These are phyloP conservation scores for Phalloptychus januarius DNA, from an alignment of 2,797 vertebrate species.

Conservation along the genomic window DNA sequence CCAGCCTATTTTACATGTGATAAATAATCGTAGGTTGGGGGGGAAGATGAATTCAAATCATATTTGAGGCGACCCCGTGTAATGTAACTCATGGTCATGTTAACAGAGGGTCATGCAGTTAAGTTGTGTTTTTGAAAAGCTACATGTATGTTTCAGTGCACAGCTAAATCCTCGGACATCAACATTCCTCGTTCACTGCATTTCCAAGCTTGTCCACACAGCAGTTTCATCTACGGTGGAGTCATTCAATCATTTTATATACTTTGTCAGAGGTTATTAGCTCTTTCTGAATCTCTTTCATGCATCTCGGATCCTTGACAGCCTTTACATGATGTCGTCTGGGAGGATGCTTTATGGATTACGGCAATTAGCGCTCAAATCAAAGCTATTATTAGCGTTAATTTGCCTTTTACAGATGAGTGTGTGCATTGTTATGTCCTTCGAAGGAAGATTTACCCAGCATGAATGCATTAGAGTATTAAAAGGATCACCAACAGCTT, in stretches of 20 bases:
- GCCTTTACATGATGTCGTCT: constrained; percentile 65
- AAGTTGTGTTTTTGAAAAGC: constrained; percentile 1
- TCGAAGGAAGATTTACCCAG: constrained; percentile 41
- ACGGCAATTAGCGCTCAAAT: constrained; percentile 65
- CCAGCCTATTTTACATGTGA: constrained; percentile 76
- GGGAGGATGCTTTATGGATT: constrained; percentile 66
- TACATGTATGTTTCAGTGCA: background rate
- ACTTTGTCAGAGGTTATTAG: constrained; percentile 58
- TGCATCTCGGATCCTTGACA: constrained; percentile 60
- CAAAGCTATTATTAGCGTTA: constrained; percentile 65
- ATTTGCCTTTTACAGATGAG: constrained; percentile 51
- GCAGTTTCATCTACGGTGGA: constrained; percentile 39
- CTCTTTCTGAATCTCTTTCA: constrained; percentile 48
- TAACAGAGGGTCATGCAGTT: constrained; percentile 64
- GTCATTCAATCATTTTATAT: constrained; percentile 39
- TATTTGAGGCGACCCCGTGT: constrained; percentile 63
- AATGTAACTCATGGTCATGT: constrained; percentile 65
- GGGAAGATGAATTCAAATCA: constrained; percentile 61
- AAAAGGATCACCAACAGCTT: constrained; percentile 38
- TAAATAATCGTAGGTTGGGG: constrained; percentile 74
- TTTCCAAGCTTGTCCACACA: constrained; percentile 29
- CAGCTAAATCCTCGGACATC: background rate
- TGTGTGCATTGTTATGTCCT: constrained; percentile 36
- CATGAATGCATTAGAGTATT: constrained; percentile 29
- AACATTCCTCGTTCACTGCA: background rate